Conservation (phyloP, 2,797 vertebrate genomes). For the Cyprinella venusta region DNA sequence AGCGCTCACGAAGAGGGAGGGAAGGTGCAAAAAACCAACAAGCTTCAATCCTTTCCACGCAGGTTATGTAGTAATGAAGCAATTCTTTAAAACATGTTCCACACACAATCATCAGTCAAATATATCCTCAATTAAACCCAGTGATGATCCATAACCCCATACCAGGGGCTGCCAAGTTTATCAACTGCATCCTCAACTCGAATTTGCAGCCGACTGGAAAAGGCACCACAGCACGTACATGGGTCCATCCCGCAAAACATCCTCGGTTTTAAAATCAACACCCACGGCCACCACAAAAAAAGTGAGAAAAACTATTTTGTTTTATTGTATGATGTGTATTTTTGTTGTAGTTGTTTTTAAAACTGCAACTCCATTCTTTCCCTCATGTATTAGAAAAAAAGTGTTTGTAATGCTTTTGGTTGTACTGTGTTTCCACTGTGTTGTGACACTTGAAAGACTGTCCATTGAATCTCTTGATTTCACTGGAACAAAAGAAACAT, state of each 20-base stretch:
- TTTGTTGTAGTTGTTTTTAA: conserved; percentile 50
- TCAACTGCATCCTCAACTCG: conserved; percentile 48
- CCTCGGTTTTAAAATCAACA: conserved; percentile 61
- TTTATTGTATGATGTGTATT: conserved; percentile 72
- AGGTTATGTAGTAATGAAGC: conserved; percentile 62
- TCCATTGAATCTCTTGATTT: conserved; percentile 77
- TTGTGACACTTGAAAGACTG: conserved; percentile 64
- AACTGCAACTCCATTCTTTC: conserved; percentile 55
- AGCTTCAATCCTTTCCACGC: conserved; percentile 62
- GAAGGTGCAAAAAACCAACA: conserved; percentile 65
- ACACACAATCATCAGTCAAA: conserved; percentile 54
- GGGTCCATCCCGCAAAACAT: conserved; percentile 53
- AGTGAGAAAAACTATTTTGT: conserved; percentile 79
- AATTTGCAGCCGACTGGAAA: conserved; percentile 64
- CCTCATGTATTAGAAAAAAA: conserved; percentile 54
- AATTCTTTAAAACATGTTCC: conserved; percentile 52
- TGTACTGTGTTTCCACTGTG: conserved; percentile 43
- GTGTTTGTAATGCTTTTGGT: conserved; percentile 62
- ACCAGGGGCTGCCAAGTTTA: conserved; percentile 47
- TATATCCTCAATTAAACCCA: conserved; percentile 53
- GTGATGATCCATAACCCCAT: conserved; percentile 51
- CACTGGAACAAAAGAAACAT: conserved; percentile 69
- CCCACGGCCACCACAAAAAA: conserved; percentile 75
- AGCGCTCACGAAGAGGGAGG: no score
- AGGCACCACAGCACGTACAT: conserved; percentile 67